Conservation (phyloP, 2,888 invertebrate species). For the Limenitis camilla region DNA sequence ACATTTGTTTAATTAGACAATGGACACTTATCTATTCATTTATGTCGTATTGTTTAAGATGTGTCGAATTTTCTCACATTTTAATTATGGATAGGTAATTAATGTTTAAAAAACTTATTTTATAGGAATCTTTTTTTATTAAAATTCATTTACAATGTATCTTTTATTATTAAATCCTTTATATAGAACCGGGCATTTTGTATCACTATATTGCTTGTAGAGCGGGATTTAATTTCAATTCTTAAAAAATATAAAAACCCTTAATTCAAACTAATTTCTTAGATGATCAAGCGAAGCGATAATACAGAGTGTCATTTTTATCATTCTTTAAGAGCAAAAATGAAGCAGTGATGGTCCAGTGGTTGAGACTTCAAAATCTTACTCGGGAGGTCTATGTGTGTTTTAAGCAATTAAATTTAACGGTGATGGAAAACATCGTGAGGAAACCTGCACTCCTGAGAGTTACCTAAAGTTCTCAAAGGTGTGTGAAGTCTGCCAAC, state of each 20-base stretch:
- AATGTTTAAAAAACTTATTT: conserved; percentile 9
- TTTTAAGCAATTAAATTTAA: too few relatives aligned
- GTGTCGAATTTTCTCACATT: background rate
- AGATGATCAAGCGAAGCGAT: background rate
- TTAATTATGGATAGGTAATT: conserved; percentile 13
- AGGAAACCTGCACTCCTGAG: too few relatives aligned
- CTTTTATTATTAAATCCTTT: background rate
- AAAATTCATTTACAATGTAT: conserved; percentile 10
- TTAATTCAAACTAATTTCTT: too few relatives aligned
- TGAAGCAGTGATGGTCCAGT: too few relatives aligned
- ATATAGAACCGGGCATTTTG: too few relatives aligned
- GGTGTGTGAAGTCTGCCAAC: too few relatives aligned
- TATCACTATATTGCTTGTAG: too few relatives aligned
- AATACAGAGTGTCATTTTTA: background rate
- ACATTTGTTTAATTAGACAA: background rate
- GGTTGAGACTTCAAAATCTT: too few relatives aligned
- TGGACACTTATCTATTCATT: background rate
- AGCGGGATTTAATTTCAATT: background rate
- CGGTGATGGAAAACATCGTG: too few relatives aligned
- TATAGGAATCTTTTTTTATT: conserved; percentile 14
- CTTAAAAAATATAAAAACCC: background rate
- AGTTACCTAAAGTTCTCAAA: too few relatives aligned
- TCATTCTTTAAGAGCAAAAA: too few relatives aligned
- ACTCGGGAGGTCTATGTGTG: too few relatives aligned
- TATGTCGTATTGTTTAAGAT: background rate